phyloP scores from a whole-genome alignment of 2,888 invertebrate genomes.

The Anarsia innoxiella region DNA sequence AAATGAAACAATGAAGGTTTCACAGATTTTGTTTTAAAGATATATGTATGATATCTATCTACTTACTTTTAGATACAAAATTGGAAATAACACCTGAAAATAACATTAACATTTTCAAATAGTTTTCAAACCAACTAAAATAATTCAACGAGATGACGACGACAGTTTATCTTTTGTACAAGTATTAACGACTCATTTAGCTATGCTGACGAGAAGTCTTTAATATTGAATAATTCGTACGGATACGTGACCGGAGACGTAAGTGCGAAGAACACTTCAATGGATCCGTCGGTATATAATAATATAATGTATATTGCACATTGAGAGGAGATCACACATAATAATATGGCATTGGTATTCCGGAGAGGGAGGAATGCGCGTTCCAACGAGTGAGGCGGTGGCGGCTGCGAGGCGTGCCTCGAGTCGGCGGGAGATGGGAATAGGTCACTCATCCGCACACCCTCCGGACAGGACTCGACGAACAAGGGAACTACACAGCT shows the following conservation, averaged over 20 bases:
- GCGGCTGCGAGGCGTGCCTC: slow-evolving; percentile 53
- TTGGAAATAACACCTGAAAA: too few species aligned
- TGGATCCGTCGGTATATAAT: slow-evolving; percentile 26
- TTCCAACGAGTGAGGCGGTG: slow-evolving; percentile 39
- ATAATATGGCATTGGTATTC: slow-evolving; percentile 70
- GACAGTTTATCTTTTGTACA: too few species aligned
- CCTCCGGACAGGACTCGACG: too few species aligned
- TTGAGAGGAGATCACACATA: slow-evolving; percentile 65
- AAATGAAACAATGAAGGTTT: too few species aligned
- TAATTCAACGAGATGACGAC: too few species aligned
- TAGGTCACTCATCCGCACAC: neutral
- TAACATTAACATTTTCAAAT: too few species aligned
- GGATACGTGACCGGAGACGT: slow-evolving; percentile 48
- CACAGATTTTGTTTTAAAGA: too few species aligned
- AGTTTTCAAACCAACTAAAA: too few species aligned
- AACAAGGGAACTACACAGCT: too few species aligned
- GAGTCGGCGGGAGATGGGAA: neutral
- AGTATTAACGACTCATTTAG: slow-evolving; percentile 2
- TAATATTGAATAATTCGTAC: slow-evolving; percentile 33
- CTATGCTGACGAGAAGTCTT: slow-evolving; percentile 3
- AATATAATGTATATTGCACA: slow-evolving; percentile 37
- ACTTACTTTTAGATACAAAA: too few species aligned
- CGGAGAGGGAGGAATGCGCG: slow-evolving; percentile 62
- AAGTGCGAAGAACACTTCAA: slow-evolving; percentile 50
- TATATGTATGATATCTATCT: too few species aligned